Conservation (phyloP, 1,140 invertebrate species). For the Bombus impatiens region DNA sequence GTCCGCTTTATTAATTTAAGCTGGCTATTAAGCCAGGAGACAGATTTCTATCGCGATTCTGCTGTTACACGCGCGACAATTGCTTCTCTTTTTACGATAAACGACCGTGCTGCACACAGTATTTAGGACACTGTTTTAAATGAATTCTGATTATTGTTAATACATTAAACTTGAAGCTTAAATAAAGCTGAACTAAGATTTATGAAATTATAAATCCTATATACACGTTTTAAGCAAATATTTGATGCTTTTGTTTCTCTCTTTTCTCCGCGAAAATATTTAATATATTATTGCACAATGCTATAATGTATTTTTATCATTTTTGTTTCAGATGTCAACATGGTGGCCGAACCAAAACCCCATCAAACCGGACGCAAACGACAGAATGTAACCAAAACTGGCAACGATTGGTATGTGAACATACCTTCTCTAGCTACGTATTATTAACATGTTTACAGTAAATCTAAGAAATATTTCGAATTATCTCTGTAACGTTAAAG, state of each 20-base stretch:
- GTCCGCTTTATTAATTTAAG: slow-evolving; percentile 66
- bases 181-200: not conserved
- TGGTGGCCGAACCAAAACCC: slow-evolving; percentile 92
- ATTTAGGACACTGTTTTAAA: not conserved
- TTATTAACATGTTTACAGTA: not conserved
- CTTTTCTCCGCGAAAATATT: not conserved
- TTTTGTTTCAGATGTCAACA: slow-evolving; percentile 88
- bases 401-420: slow-evolving; percentile 89
- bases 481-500: too few species aligned
- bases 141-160: not conserved
- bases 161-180: not conserved
- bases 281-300: not conserved
- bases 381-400: slow-evolving; percentile 90
- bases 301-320: not conserved
- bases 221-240: too few species aligned
- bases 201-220: not conserved
- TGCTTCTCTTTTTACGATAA: slow-evolving; percentile 11
- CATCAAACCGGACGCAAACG: slow-evolving; percentile 91
- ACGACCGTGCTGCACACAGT: not conserved
- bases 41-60: slow-evolving; percentile 34
- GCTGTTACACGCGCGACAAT: not conserved
- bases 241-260: not conserved
- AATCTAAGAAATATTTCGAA: too few species aligned
- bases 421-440: not conserved
- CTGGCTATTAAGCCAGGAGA: slow-evolving; percentile 24